These are phyloP conservation scores for Chascanopsetta lugubris DNA, from an alignment of 2,113 vertebrate genomes.

Conservation along the genomic window DNA sequence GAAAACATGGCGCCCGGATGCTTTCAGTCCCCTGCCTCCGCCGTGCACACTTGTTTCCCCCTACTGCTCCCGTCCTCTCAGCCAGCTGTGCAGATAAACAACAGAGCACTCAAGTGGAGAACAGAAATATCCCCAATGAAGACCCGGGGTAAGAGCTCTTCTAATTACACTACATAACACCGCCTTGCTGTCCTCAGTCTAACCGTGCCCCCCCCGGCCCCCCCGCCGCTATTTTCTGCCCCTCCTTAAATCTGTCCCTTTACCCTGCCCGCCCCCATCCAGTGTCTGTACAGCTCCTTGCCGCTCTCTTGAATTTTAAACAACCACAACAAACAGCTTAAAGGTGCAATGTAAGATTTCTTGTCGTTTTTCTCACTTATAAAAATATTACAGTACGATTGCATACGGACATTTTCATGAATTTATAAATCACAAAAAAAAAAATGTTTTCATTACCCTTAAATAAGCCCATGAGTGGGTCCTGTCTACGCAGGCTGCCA, in stretches of 20 bases:
- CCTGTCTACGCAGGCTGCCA: conserved; percentile 9
- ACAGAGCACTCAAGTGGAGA: conserved; percentile 54
- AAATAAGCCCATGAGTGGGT: no score
- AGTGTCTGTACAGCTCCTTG: conserved; percentile 16
- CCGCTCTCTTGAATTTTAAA: conserved; percentile 40
- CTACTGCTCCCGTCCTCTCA: conserved; percentile 22
- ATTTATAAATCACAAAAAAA: no score
- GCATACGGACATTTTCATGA: no score
- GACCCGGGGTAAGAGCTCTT: conserved; percentile 47
- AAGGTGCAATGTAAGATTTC: no score
- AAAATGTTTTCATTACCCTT: conserved; percentile 21
- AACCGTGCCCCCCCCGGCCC: conserved; percentile 8
- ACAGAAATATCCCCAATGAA: conserved; percentile 57
- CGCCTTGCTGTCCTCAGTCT: conserved; percentile 32
- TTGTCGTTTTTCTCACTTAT: no score
- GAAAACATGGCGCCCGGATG: conserved; percentile 31
- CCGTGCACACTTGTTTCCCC: conserved; percentile 13
- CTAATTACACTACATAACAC: conserved; percentile 66
- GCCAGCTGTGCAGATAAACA: conserved; percentile 69
- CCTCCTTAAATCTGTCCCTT: not conserved
- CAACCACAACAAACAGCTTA: conserved; percentile 18
- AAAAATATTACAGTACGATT: no score
- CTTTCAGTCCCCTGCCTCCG: conserved; percentile 24
- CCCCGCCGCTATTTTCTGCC: conserved; percentile 11
- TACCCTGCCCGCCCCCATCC: not conserved